Conservation (phyloP, 2,797 vertebrate species). For the Sebastes kiyomatsui region DNA sequence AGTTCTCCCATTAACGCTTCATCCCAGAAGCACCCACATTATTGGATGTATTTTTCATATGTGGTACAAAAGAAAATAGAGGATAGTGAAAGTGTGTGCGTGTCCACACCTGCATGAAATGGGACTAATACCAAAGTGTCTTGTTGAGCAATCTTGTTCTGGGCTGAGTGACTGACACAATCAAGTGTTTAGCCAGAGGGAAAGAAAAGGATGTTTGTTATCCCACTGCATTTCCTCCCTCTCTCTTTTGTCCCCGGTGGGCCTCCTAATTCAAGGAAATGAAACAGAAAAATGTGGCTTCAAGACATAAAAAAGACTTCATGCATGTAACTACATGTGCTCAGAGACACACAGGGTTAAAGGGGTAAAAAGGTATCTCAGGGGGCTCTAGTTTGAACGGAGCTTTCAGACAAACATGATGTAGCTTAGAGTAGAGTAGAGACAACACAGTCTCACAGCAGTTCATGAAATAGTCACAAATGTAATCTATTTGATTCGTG, state of each 20-base stretch:
- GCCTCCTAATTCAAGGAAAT: constrained; percentile 17
- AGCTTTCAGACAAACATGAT: constrained; percentile 9
- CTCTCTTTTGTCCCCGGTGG: background rate
- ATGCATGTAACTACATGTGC: constrained; percentile 36
- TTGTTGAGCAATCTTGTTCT: constrained; percentile 40
- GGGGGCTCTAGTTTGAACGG: constrained; percentile 15
- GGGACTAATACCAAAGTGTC: constrained; percentile 19
- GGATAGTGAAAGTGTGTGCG: background rate
- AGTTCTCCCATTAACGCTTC: constrained; percentile 59
- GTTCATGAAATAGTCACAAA: background rate
- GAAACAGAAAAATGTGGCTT: constrained; percentile 42
- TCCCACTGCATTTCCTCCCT: background rate
- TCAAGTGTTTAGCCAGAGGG: constrained; percentile 43
- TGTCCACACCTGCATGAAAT: constrained; percentile 61
- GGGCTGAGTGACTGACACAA: constrained; percentile 45
- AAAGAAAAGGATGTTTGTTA: constrained; percentile 30
- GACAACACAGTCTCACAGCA: background rate
- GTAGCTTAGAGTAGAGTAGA: background rate
- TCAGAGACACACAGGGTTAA: background rate
- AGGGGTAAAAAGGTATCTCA: background rate
- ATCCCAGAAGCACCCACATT: constrained; percentile 1
- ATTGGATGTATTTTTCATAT: constrained; percentile 18
- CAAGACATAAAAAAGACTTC: constrained; percentile 10
- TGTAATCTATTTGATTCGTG: background rate
- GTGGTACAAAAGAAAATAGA: background rate